These are phyloP conservation scores for Erythrolamprus reginae DNA, from an alignment of 2,113 vertebrate species.

Conservation along the genomic window DNA sequence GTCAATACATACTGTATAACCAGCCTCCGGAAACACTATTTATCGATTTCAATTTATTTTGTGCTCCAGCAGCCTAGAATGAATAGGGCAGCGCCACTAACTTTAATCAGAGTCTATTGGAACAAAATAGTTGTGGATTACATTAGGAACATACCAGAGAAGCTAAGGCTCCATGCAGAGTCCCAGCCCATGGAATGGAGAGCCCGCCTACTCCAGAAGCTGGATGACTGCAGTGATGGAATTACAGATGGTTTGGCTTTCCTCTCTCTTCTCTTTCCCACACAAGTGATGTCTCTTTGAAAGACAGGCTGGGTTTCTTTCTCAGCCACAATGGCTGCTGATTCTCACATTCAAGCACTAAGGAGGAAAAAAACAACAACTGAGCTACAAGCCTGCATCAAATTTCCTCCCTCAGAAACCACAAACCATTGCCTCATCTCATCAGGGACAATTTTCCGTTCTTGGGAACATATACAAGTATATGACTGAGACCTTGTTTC, in stretches of 20 bases:
- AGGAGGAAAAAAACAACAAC: constrained; percentile 25
- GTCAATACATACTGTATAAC: neutral
- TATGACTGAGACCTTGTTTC: constrained; percentile 26
- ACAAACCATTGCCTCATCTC: constrained; percentile 30
- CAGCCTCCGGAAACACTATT: neutral
- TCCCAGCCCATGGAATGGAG: neutral
- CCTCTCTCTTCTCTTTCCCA: neutral
- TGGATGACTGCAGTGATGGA: neutral
- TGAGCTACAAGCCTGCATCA: constrained; percentile 36
- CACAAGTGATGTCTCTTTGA: constrained; percentile 1
- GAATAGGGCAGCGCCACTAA: neutral
- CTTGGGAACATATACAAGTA: constrained; percentile 10
- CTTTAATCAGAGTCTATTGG: neutral
- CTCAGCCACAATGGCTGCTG: neutral
- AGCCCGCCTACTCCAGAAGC: neutral
- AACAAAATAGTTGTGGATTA: neutral
- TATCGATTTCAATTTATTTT: neutral
- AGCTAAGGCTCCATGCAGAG: neutral
- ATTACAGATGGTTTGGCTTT: constrained; percentile 11
- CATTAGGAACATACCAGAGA: rapidly evolving
- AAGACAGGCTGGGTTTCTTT: constrained; percentile 22
- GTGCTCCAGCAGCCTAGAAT: neutral
- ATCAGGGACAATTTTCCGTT: constrained; percentile 49
- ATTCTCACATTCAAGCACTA: constrained; percentile 15
- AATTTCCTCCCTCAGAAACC: constrained; percentile 47